Conservation (phyloP, 1,140 invertebrate species). For the Sycophaga agraensis region DNA sequence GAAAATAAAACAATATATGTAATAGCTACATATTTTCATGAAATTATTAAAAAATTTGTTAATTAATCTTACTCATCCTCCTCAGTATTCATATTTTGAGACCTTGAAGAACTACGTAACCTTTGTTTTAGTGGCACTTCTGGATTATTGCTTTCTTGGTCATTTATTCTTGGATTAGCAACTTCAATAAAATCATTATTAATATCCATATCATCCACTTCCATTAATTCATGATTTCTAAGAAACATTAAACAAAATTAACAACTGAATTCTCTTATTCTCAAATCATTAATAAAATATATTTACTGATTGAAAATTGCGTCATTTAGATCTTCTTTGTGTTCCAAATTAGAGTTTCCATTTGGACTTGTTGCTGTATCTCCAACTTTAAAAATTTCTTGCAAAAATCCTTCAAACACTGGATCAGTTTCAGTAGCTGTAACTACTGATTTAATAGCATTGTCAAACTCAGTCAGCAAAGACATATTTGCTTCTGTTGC, state of each 20-base stretch:
- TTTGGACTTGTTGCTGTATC: conserved; percentile 49
- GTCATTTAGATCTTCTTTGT: conserved; percentile 9
- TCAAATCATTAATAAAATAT: not conserved
- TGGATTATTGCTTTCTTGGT: not conserved
- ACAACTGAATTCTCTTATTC: not conserved
- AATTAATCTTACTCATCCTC: conserved; percentile 34
- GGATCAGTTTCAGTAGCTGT: conserved; percentile 54
- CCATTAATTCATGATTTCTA: conserved; percentile 1
- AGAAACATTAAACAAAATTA: not conserved
- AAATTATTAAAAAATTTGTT: not conserved
- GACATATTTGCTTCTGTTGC: conserved; percentile 39
- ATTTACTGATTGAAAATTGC: conserved; percentile 1
- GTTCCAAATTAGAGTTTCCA: conserved; percentile 36
- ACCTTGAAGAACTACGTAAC: conserved; percentile 44
- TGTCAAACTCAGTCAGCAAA: conserved; percentile 51
- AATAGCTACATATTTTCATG: too few relatives aligned
- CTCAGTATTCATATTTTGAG: conserved; percentile 33
- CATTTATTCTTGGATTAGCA: conserved; percentile 7
- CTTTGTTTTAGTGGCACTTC: conserved; percentile 47
- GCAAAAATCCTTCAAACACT: conserved; percentile 53
- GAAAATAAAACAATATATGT: too few relatives aligned
- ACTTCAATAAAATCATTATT: conserved; percentile 1
- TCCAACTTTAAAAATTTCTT: conserved; percentile 47
- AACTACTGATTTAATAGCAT: conserved; percentile 50
- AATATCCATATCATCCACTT: conserved; percentile 7